Base-by-base conservation (phyloP, 2,888 invertebrate species). In the Drosophila pseudotakahashii region DNA sequence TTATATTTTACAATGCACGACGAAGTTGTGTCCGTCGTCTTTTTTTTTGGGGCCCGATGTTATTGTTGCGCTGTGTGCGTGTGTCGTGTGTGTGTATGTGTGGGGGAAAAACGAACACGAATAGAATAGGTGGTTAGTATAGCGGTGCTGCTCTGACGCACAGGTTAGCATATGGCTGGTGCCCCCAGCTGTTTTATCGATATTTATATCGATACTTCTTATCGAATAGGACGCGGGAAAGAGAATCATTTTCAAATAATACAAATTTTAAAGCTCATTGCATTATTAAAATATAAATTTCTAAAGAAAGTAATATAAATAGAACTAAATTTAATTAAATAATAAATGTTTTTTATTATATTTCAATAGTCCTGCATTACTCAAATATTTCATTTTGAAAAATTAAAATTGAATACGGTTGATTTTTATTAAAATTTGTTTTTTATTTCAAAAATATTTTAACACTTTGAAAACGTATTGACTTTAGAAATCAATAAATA, bases 31-130 rank as follows among this genome's bases (percentile, higher is more conserved):
- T 77, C 67, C 66, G 73, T 76, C 75, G 77, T 78, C 81, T 78
- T 79, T 79, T 78, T 70, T 81, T 83, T 78, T 83, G 76, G 86
- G 70, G 80, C 66, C 83, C 80, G 83, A 85, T 77, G 83, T 80
- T 81, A 78, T 81, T 81, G 84, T 81, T 81, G 78, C 68, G 61
- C 41, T 79, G 87, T 83, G 67, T 80, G 77, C 69, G 79, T 79
- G 64, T 64, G 70, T 3, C 44, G 26, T 68, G 58, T 71, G 66
- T 50, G 44, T 52, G 75, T 70, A 50, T 72, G 62, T 42, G 48
- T 16, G 42, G 41, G 47, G 47, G 76, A 76, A 76, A 76, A 69
- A 68, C 42, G 70, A 69, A 67, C 48, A 50, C 69, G 39, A 62
- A 54, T 37, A n/a, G n/a, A 45, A 5, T 19, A 5, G 10, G 6